Evolutionary conservation across 2,113 vertebrate genomes (phyloP).

Genomic region (Arothron firmamentum): DNA sequence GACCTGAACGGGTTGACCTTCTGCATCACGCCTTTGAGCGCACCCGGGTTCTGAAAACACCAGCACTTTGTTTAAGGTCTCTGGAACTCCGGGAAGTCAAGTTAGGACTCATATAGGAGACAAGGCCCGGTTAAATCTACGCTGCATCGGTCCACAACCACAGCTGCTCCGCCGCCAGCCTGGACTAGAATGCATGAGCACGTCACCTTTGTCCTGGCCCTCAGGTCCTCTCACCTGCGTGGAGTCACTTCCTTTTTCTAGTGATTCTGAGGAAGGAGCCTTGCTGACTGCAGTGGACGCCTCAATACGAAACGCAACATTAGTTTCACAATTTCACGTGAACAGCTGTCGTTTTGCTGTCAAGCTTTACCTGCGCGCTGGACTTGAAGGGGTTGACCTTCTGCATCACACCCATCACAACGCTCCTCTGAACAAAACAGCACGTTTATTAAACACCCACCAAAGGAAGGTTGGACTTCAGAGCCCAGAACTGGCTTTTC

Average conservation of each 20-base stretch:
- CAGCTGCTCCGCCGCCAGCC: no score
- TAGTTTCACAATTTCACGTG: background rate
- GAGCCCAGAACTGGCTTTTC: background rate
- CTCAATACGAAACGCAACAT: slow-evolving; percentile 1
- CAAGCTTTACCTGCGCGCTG: slow-evolving; percentile 33
- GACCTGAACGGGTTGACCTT: slow-evolving; percentile 65
- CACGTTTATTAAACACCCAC: background rate
- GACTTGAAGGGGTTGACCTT: slow-evolving; percentile 59
- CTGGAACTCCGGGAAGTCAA: background rate
- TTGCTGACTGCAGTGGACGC: slow-evolving; percentile 3
- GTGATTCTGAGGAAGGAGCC: slow-evolving; percentile 15
- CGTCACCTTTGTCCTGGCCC: no score
- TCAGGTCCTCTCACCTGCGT: slow-evolving; percentile 38
- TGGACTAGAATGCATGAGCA: no score
- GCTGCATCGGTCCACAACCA: no score
- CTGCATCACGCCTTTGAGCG: slow-evolving; percentile 51
- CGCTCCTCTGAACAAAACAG: slow-evolving; percentile 37
- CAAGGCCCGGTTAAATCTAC: no score
- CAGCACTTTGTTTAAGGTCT: background rate
- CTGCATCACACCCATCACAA: slow-evolving; percentile 50
- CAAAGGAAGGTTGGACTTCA: no score
- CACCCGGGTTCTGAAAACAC: slow-evolving; percentile 44
- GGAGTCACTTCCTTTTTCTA: background rate
- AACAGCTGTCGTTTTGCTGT: background rate
- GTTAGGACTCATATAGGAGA: no score